phyloP scores from a whole-genome alignment of 1,140 invertebrate species.

The Lanistes nyassanus region DNA sequence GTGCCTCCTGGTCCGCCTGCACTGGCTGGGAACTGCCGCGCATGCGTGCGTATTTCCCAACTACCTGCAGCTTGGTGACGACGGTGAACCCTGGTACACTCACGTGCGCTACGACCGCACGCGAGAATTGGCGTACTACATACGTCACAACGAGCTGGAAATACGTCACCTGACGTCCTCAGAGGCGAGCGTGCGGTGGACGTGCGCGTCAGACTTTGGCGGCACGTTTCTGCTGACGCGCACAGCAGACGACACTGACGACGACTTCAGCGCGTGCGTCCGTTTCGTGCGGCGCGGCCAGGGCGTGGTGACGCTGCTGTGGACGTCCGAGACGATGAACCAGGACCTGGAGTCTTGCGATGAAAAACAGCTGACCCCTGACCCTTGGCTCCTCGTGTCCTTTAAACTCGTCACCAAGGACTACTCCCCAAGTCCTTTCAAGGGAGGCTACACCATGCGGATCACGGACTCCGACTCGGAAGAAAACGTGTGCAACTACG shows the following conservation, averaged over 20 bases:
- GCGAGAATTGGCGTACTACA: constrained; percentile 22
- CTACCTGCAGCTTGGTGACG: constrained; percentile 22
- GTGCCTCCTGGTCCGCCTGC: neutral
- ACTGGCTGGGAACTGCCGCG: neutral
- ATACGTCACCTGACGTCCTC: constrained; percentile 6
- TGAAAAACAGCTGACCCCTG: constrained; percentile 26
- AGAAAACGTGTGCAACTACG: constrained; percentile 45
- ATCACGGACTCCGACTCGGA: constrained; percentile 30
- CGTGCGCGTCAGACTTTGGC: constrained; percentile 25
- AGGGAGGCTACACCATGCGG: constrained; percentile 51
- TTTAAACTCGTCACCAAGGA: constrained; percentile 29
- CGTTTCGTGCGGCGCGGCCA: constrained; percentile 34
- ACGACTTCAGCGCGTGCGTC: constrained; percentile 32
- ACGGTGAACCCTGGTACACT: constrained; percentile 30
- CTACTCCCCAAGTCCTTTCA: constrained; percentile 41
- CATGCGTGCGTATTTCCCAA: constrained; percentile 29
- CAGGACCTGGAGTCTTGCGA: constrained; percentile 37
- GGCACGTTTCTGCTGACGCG: constrained; percentile 37
- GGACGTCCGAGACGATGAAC: constrained; percentile 23
- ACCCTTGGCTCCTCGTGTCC: constrained; percentile 44
- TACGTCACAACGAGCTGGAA: constrained; percentile 31
- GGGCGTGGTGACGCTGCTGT: constrained; percentile 38
- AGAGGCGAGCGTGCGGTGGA: constrained; percentile 19
- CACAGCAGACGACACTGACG: constrained; percentile 25
- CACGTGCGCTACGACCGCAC: constrained; percentile 26